A percentile compares a stretch with the other conserved stretches of the same genome.
These are phyloP conservation scores for Sphaerophoria rueppellii DNA, from an alignment of 2,888 invertebrate genomes.

Conservation along the genomic window DNA sequence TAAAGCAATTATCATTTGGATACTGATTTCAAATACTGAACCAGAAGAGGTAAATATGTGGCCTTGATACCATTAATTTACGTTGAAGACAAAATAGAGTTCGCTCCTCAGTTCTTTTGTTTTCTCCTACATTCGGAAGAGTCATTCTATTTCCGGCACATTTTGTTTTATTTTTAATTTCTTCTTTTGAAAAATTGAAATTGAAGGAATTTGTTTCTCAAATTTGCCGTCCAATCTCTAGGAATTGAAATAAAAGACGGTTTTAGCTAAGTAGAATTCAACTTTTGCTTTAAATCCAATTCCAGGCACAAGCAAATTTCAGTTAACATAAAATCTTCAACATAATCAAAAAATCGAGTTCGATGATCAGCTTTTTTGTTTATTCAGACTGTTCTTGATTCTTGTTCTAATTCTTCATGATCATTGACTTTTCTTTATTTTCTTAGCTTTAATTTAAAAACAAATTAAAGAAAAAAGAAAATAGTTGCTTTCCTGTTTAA, in stretches of 20 bases:
- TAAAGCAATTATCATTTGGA: conserved; percentile 35
- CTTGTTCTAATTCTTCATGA: conserved; percentile 35
- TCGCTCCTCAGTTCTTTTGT: conserved; percentile 1
- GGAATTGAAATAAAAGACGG: too few species aligned
- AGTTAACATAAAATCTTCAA: not conserved
- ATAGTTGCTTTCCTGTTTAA: conserved; percentile 33
- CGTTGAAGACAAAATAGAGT: not conserved
- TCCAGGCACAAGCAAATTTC: too few species aligned
- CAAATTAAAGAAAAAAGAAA: conserved; percentile 40
- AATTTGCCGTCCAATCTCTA: too few species aligned
- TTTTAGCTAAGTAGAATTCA: too few species aligned
- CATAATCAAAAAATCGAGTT: conserved; percentile 26
- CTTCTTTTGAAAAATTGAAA: not conserved
- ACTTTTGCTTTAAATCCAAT: too few species aligned
- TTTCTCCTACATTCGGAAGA: not conserved
- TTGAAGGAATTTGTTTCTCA: too few species aligned
- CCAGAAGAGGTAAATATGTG: conserved; percentile 50
- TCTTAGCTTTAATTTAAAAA: conserved; percentile 29
- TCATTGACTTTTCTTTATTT: not conserved
- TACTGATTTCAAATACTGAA: conserved; percentile 15
- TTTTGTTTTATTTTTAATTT: not conserved
- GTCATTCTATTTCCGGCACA: not conserved
- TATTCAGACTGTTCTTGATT: not conserved
- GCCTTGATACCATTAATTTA: not conserved
- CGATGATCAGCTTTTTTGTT: conserved; percentile 52